Base-by-base conservation (phyloP, 35 echinoderm and acorn worm genomes). In the Strongylocentrotus purpuratus region DNA sequence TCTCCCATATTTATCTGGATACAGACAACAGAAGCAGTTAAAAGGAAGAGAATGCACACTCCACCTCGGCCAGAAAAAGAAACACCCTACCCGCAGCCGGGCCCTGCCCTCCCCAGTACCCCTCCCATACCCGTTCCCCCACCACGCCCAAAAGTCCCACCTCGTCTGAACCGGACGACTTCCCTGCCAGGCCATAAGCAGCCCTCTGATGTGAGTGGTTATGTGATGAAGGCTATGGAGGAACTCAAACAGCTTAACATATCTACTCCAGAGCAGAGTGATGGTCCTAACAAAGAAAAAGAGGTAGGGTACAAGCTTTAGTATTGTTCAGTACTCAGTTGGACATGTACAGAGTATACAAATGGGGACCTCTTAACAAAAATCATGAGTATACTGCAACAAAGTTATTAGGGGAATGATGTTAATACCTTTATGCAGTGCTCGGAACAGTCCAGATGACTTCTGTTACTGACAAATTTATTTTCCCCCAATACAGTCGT, bases 161-260 rank as follows among this genome's bases (percentile, higher is more conserved):
- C 87, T 46, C 87, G 87, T 9, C 87, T 89, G 33, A 89, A 33
- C 45, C 87, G 87, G 13, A 46, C 87, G 4, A 33, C 12, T 17
- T 89, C 87, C 33, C 15, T 89, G 33, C 87, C 87, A 8, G 9
- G 46, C 11, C 48, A 47, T 17, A 47, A 93, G 46, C 32, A 93
- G 91, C 46, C 32, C 0, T 2, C 17, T 46, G 32, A 46, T 58
- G 91, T 93, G 47, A 58, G 33, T n/a, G 46, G 46, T 4, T 93
- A 58, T 93, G 91, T 93, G 45, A 93, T 46, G 91, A 58, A 58
- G 48, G 91, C 91, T 4, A 45, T 93, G 46, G 91, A 33, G n/a
- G 91, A 93, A 58, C 48, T 93, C n/a, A 93, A 93, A 28, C 91
- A 93, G 91, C 32, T 47, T 4, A 93, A 93, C 13, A 2, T 7